Evolutionary conservation across 2,888 invertebrate species (phyloP), one percentile per base, ranked within the genome.

Genomic region (Sphaerophoria rueppellii): DNA sequence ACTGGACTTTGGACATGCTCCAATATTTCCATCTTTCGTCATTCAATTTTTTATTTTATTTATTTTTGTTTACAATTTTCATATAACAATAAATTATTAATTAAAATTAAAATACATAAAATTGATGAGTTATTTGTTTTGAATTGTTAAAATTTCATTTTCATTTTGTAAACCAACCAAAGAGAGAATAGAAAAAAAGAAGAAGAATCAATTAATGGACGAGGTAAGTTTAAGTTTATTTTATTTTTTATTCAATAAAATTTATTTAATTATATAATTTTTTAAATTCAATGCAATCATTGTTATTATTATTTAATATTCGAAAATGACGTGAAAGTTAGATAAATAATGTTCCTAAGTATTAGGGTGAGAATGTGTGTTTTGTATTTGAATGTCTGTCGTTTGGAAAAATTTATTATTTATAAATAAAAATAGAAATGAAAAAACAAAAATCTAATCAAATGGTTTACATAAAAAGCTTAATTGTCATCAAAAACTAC

Each of bases 1-100:
- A 92, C 91, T 82, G 92, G 91, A 89, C 91, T 91, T 89, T 92
- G 91, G 88, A 91, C 90, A 88, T 90, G 90, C 88, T 92, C 92
- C 91, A 91, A 89, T 88, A 92, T 92, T 89, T 92, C 92, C 92
- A 92, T 91, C 92, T 92, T 65, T 50, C 50, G 48, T 63, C 34
- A 34, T 24, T 48, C 16, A 88, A 83, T 88, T 48, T 50, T 52
- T 76, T 67, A 54, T 6, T 34, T 57, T 57, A 0, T 46, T 63
- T 4, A 32, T 43, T 43, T 5, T 9, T 43, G 48, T 55, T 73
- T 54, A 63, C 57, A 63, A 74, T 55, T 55, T 16, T 61, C 24
- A 4, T 54, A 67, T 52, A 52, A 40, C 24, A 9, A 76, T 73
- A 43, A 81, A 55, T 70, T 24, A 2, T 24, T 24, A 67, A 50